phyloP scores from a whole-genome alignment of 2,888 invertebrate genomes.

The Corbicula japonica region DNA sequence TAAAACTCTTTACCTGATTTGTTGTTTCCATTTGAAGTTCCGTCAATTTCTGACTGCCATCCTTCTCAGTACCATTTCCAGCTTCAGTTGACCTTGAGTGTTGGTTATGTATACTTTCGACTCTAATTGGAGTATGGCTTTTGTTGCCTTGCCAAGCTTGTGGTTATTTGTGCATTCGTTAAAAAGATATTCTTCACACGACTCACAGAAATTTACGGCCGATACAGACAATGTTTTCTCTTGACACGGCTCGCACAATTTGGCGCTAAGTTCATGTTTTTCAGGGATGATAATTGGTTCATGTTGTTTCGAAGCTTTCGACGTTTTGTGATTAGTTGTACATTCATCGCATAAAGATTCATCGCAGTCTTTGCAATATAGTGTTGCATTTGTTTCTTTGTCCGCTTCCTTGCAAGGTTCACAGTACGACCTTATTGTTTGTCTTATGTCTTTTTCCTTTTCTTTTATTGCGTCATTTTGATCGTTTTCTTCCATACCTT shows the following conservation, averaged over 20 bases:
- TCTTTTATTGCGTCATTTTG: no score
- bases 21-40: background rate
- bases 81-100: background rate
- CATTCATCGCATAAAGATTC: conserved; percentile 10
- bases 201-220: background rate
- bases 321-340: background rate
- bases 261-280: background rate
- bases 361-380: conserved; percentile 12
- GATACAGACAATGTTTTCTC: background rate
- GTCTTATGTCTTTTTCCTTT: no score
- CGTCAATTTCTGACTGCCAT: background rate
- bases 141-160: conserved; percentile 1
- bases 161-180: conserved; percentile 3
- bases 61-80: background rate
- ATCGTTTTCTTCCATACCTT: no score
- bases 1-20: background rate
- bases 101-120: background rate
- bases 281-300: background rate
- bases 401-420: conserved; percentile 8
- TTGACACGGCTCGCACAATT: background rate
- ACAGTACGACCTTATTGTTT: no score
- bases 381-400: background rate
- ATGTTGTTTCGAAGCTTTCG: conserved; percentile 4
- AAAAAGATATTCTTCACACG: conserved; percentile 8
- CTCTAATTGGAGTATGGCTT: background rate